Conservation (phyloP, 2,797 vertebrate genomes). For the Thunnus albacares region DNA sequence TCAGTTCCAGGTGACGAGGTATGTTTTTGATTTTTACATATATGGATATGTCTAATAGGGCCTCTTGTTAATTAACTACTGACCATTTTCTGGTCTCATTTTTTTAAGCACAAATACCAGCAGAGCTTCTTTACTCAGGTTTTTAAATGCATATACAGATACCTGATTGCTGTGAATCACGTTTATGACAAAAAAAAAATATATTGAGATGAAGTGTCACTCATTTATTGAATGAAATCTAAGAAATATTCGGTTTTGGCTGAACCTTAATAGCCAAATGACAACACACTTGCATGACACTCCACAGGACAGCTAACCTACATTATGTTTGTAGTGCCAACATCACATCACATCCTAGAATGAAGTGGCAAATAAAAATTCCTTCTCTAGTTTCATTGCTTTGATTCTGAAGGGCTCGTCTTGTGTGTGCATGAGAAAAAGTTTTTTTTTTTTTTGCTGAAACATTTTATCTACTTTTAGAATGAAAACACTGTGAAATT, state of each 20-base stretch:
- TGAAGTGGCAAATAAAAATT: background rate
- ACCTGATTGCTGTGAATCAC: background rate
- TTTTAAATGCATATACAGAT: background rate
- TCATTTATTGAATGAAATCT: background rate
- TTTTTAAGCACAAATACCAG: background rate
- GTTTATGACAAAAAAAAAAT: background rate
- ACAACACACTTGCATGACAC: constrained; percentile 1
- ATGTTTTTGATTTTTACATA: background rate
- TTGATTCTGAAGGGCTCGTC: background rate
- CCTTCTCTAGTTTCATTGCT: background rate
- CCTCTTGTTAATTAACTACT: background rate
- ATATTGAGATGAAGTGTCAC: background rate
- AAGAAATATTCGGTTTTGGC: background rate
- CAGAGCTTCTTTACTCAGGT: background rate
- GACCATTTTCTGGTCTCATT: background rate
- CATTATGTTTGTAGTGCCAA: background rate
- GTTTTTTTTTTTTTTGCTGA: background rate
- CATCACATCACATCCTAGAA: background rate
- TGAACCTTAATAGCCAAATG: background rate
- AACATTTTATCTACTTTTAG: background rate
- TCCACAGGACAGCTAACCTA: background rate
- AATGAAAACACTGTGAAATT: background rate
- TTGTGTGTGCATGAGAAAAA: background rate
- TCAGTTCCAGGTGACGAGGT: background rate
- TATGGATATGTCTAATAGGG: background rate